Percentiles rank a stretch among this genome's conserved stretches.
Conservation (phyloP, 2,113 vertebrate species). For the Strigops habroptila region DNA sequence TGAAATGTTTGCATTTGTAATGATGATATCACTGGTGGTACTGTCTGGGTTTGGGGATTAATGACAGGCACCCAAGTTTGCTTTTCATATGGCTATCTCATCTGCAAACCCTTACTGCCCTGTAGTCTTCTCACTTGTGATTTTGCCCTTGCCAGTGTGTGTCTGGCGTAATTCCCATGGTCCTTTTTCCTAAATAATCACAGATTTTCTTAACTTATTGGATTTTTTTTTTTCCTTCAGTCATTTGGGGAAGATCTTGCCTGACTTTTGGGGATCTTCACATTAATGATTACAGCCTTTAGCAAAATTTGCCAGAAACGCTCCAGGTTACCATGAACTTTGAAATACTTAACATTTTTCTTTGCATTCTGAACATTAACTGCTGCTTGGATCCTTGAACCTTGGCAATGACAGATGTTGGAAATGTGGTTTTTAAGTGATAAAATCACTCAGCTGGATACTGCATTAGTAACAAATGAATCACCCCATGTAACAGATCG, state of each 20-base stretch:
- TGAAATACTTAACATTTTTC: background rate
- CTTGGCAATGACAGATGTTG: background rate
- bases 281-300: background rate
- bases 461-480: background rate
- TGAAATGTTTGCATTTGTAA: background rate
- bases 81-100: background rate
- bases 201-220: background rate
- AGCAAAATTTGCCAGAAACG: accelerated
- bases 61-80: background rate
- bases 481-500: background rate
- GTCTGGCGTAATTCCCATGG: background rate
- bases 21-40: accelerated
- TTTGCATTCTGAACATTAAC: background rate
- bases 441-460: background rate
- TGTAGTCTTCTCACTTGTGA: background rate
- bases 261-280: background rate
- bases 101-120: background rate
- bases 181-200: background rate
- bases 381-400: background rate
- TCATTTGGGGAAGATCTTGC: background rate
- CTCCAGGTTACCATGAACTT: background rate
- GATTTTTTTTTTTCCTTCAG: background rate
- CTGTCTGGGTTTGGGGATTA: background rate
- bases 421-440: background rate
- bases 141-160: background rate